Conservation (phyloP, 2,888 invertebrate genomes). For the Omphaloscelis lunosa region DNA sequence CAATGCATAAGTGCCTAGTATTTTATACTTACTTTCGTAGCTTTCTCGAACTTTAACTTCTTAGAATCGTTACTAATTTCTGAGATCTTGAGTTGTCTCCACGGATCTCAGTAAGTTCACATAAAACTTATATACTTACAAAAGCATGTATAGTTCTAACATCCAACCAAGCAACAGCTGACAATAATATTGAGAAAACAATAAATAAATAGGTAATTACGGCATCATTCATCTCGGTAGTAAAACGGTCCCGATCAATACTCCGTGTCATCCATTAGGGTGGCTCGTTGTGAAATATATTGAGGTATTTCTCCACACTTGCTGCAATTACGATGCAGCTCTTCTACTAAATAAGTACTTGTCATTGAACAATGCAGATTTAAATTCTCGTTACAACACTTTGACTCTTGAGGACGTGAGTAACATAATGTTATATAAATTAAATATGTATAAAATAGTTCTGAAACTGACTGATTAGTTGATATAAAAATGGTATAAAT, state of each 20-base stretch:
- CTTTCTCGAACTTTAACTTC: not conserved
- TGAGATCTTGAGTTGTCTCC: not conserved
- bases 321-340: conserved; percentile 27
- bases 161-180: conserved; percentile 31
- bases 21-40: not conserved
- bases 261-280: conserved; percentile 40
- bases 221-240: conserved; percentile 35
- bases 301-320: conserved; percentile 35
- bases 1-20: not conserved
- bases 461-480: not conserved
- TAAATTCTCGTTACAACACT: not conserved
- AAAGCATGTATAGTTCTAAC: not conserved
- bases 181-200: conserved; percentile 48
- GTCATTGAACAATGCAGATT: conserved; percentile 2
- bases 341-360: conserved; percentile 22
- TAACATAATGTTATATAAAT: not conserved
- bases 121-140: not conserved
- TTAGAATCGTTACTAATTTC: not conserved
- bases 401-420: not conserved
- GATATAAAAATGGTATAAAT: too few species aligned
- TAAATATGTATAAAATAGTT: not conserved
- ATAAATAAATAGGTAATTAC: conserved; percentile 54
- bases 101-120: not conserved
- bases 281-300: conserved; percentile 43
- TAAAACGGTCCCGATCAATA: conserved; percentile 52